A percentile compares a stretch with the other conserved stretches of the same genome.
These are phyloP conservation scores for Entomobrya multifasciata DNA, from an alignment of 2,888 invertebrate genomes.

Conservation along the genomic window DNA sequence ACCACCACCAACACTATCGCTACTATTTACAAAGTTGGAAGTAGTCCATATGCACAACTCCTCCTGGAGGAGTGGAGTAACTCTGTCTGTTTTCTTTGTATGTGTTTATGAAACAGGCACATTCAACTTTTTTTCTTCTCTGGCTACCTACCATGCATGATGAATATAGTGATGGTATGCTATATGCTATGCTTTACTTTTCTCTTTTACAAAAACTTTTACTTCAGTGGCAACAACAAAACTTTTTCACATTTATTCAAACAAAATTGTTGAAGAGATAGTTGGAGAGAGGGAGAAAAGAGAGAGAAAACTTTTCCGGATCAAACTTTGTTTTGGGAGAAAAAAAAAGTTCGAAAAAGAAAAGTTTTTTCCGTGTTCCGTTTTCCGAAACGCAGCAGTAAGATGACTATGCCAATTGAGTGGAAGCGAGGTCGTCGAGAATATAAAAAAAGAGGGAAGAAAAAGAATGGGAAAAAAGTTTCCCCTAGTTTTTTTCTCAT, in stretches of 20 bases:
- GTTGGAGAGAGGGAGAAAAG: neutral
- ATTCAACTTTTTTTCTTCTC: neutral
- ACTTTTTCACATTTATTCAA: constrained; percentile 18
- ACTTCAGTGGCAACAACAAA: constrained; percentile 12
- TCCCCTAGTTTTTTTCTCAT: constrained; percentile 34
- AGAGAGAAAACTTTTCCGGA: constrained; percentile 31
- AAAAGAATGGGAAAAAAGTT: constrained; percentile 4
- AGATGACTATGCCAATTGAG: neutral
- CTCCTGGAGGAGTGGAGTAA: neutral
- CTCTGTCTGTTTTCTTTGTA: constrained; percentile 3
- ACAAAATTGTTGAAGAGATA: no score
- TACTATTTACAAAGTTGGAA: no score
- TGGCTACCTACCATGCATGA: no score
- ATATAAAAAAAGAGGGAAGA: constrained; percentile 3
- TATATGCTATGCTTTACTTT: constrained; percentile 12
- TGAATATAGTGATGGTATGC: neutral
- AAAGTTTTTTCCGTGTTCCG: constrained; percentile 1
- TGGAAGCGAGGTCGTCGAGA: constrained; percentile 18
- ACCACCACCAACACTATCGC: no score
- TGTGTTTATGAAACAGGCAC: neutral
- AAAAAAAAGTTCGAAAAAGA: no score
- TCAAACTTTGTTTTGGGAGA: constrained; percentile 53
- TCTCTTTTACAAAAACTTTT: constrained; percentile 20
- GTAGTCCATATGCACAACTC: neutral
- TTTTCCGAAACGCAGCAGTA: constrained; percentile 4